Evolutionary conservation across 1,140 invertebrate species (phyloP).

Genomic region (Periplaneta americana): DNA sequence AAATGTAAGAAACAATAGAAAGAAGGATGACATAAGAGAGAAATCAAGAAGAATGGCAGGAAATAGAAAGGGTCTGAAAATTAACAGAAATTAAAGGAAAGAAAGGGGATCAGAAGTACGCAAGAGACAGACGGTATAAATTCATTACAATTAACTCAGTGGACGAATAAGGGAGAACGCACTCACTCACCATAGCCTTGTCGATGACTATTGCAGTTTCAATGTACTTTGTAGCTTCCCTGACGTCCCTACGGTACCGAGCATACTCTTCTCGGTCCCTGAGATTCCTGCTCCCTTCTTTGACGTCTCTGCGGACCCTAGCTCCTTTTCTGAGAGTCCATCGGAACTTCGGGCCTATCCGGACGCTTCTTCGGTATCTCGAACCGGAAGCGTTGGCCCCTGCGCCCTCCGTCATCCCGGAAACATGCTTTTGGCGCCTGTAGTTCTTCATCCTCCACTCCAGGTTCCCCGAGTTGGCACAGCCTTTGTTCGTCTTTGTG

Average conservation of each 20-base stretch:
- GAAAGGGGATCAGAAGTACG: no score
- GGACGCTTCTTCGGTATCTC: not conserved
- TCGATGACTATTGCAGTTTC: conserved; percentile 89
- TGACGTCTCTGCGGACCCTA: not conserved
- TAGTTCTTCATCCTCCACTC: conserved; percentile 62
- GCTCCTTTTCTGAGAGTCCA: not conserved
- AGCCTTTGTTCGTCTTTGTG: conserved; percentile 79
- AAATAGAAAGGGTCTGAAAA: no score
- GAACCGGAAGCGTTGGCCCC: not conserved
- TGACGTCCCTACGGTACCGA: conserved; percentile 65
- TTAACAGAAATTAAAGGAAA: no score
- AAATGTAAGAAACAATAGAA: no score
- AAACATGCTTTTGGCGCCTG: conserved; percentile 57
- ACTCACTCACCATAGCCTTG: conserved; percentile 78
- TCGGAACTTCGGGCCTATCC: not conserved
- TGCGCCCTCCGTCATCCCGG: conserved; percentile 28
- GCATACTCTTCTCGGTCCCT: not conserved
- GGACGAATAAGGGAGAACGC: no score
- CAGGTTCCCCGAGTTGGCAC: conserved; percentile 72
- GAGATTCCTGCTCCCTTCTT: not conserved
- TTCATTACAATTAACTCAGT: no score
- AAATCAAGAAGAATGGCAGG: no score
- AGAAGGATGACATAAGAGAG: no score
- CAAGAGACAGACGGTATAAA: no score
- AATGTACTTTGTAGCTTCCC: conserved; percentile 85